phyloP scores from a whole-genome alignment of 2,888 invertebrate species.

The Mactromeris polynyma region DNA sequence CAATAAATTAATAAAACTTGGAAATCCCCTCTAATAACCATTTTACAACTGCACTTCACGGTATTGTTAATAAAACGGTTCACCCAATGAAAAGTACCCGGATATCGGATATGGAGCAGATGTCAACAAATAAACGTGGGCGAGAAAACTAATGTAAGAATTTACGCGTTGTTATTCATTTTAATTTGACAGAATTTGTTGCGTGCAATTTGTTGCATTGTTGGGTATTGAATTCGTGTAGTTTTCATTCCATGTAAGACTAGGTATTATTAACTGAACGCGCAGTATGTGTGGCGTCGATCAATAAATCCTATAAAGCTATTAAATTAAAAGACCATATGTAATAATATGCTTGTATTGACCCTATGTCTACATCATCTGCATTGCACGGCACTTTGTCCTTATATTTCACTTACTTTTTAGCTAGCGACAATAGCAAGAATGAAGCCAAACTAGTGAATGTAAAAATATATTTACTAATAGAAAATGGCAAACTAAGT shows the following conservation, averaged over 20 bases:
- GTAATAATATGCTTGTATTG: no score
- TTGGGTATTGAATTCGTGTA: background rate
- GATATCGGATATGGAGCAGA: constrained; percentile 35
- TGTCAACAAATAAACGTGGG: constrained; percentile 37
- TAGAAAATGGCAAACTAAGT: no score
- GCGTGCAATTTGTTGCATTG: background rate
- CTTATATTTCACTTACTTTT: no score
- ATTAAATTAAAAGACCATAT: no score
- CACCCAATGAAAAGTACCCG: constrained; percentile 33
- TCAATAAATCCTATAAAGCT: constrained; percentile 4
- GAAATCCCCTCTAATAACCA: no score
- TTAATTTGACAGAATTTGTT: background rate
- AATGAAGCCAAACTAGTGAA: no score
- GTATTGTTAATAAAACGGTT: background rate
- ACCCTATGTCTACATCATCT: no score
- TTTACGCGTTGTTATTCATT: background rate
- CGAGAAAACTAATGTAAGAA: constrained; percentile 23
- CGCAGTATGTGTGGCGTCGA: background rate
- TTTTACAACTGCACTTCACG: no score
- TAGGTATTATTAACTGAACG: background rate
- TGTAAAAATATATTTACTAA: no score
- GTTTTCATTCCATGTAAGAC: background rate
- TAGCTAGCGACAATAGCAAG: no score
- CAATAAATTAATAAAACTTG: no score
- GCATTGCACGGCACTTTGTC: no score